These are phyloP conservation scores for Oryzias curvinotus DNA, from an alignment of 2,113 vertebrate species.

Conservation along the genomic window DNA sequence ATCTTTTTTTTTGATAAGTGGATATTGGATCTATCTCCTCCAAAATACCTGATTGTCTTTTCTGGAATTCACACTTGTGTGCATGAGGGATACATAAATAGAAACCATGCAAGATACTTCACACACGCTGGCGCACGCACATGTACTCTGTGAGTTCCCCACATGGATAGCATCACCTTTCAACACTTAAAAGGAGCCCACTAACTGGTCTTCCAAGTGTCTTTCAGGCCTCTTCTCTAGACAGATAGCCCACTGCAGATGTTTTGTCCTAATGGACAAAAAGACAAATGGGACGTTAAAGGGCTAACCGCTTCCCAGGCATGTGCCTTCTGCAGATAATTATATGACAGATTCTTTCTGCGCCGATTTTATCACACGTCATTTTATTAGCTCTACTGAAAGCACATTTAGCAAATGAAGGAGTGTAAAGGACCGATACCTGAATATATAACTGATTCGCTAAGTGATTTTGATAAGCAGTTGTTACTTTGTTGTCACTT, in stretches of 20 bases:
- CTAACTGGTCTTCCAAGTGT: slow-evolving; percentile 77
- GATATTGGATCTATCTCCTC: slow-evolving; percentile 69
- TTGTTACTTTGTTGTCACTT: too few species aligned
- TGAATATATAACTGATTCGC: slow-evolving; percentile 12
- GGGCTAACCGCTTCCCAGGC: slow-evolving; percentile 61
- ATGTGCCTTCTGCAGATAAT: slow-evolving; percentile 73
- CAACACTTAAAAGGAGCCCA: slow-evolving; percentile 71
- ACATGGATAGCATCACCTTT: slow-evolving; percentile 79
- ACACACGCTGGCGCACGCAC: neutral
- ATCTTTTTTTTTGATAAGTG: slow-evolving; percentile 77
- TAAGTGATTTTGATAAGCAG: slow-evolving; percentile 32
- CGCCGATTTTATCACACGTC: slow-evolving; percentile 57
- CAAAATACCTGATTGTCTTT: slow-evolving; percentile 36
- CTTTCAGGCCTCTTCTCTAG: slow-evolving; percentile 61
- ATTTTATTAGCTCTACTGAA: slow-evolving; percentile 49
- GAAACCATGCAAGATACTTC: neutral
- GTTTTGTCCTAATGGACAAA: slow-evolving; percentile 79
- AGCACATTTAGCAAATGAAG: slow-evolving; percentile 46
- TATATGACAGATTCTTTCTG: slow-evolving; percentile 63
- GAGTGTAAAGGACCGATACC: slow-evolving; percentile 42
- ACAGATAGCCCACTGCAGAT: slow-evolving; percentile 67
- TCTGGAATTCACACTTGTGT: slow-evolving; percentile 21
- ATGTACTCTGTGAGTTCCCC: slow-evolving; percentile 49
- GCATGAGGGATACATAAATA: slow-evolving; percentile 1
- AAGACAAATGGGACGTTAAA: slow-evolving; percentile 77